Evolutionary conservation across 37 sponge, comb jelly and placozoan species (phyloP).

Genomic region (Lycopodina hypogea): DNA sequence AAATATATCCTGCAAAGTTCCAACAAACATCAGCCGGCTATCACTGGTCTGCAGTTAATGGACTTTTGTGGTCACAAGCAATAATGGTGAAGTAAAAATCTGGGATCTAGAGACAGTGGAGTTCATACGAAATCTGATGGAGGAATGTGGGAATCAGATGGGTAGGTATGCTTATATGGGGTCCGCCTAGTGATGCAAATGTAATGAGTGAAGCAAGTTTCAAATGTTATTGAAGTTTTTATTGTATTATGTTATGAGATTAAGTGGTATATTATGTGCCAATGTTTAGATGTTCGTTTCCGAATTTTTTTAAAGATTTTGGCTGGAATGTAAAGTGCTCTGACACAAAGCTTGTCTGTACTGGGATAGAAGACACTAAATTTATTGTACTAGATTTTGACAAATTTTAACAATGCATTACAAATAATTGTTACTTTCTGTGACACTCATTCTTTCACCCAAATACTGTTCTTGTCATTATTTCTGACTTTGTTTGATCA

Average conservation of each 20-base stretch:
- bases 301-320: conserved; percentile 83
- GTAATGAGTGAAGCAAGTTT: no score
- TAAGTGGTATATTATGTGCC: neutral
- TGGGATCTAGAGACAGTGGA: conserved; percentile 98
- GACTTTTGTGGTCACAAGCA: conserved; percentile 94
- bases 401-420: no score
- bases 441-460: no score
- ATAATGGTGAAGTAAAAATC: conserved; percentile 95
- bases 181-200: neutral
- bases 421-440: no score
- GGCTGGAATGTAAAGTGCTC: conserved; percentile 97
- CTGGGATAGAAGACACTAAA: conserved; percentile 99
- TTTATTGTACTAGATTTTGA: conserved; percentile 89
- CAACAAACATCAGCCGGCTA: conserved; percentile 92
- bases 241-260: neutral
- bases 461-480: no score
- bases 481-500: no score
- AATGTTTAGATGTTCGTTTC: no score
- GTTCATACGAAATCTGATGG: conserved; percentile 89
- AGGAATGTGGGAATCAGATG: conserved; percentile 70
- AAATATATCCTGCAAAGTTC: conserved; percentile 90
- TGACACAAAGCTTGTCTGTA: conserved; percentile 91
- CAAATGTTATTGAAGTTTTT: neutral
- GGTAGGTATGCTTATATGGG: no score
- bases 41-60: conserved; percentile 94